Percentiles rank a stretch among this genome's conserved stretches.
Conservation (phyloP, 2,888 invertebrate species). For the Sinhomidia bicolor region DNA sequence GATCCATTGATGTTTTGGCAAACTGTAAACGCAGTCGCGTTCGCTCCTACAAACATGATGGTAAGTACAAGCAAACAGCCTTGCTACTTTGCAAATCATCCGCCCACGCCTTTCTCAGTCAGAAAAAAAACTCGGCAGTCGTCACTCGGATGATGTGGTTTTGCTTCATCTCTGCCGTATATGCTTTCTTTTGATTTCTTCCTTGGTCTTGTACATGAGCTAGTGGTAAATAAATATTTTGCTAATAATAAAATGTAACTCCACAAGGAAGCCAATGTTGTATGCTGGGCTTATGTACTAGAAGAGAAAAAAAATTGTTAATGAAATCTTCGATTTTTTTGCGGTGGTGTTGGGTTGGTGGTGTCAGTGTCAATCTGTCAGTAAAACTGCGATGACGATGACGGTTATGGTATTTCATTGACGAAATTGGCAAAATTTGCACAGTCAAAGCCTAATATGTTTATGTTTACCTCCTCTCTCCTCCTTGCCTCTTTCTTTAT, state of each 20-base stretch:
- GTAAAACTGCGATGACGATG: not conserved
- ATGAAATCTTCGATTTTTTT: slow-evolving; percentile 32
- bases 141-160: too few relatives aligned
- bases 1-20: not conserved
- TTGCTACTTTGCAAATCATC: too few relatives aligned
- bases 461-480: slow-evolving; percentile 23
- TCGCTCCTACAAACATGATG: too few relatives aligned
- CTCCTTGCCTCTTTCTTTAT: not conserved
- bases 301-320: slow-evolving; percentile 21
- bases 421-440: slow-evolving; percentile 35
- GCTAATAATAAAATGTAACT: not conserved
- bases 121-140: not conserved
- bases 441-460: slow-evolving; percentile 24
- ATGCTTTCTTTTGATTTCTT: not conserved
- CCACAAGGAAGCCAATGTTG: not conserved
- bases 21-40: too few relatives aligned
- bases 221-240: slow-evolving; percentile 49
- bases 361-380: slow-evolving; percentile 44
- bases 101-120: not conserved
- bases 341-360: slow-evolving; percentile 32
- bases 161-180: not conserved
- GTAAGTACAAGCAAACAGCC: too few relatives aligned
- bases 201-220: too few relatives aligned
- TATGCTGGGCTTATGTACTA: not conserved
- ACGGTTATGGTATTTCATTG: slow-evolving; percentile 20